Evolutionary conservation across 1,140 invertebrate genomes (phyloP).

Genomic region (Drosophila neocordata): DNA sequence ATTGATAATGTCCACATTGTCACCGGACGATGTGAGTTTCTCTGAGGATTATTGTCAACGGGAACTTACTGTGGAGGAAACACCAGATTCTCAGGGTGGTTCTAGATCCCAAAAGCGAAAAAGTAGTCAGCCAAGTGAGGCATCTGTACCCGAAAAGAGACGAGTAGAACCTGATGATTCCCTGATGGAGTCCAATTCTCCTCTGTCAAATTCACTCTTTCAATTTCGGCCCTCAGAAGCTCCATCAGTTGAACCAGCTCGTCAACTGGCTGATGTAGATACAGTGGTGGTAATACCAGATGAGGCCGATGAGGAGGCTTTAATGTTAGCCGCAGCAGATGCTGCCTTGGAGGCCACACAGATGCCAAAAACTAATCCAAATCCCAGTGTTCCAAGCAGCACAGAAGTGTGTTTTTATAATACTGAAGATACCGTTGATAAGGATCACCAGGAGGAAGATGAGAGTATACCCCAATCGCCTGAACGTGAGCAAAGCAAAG

Average conservation of each 20-base stretch:
- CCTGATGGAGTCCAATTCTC: conserved; percentile 24
- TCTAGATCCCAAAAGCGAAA: conserved; percentile 47
- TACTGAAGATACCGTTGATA: conserved; percentile 38
- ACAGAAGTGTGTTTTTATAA: conserved; percentile 58
- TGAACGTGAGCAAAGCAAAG: conserved; percentile 51
- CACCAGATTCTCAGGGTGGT: not conserved
- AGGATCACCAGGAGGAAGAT: conserved; percentile 34
- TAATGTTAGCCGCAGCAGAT: conserved; percentile 62
- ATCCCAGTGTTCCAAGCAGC: conserved; percentile 21
- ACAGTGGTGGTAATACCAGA: conserved; percentile 50
- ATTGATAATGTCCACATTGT: conserved; percentile 89
- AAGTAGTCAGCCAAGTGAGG: conserved; percentile 32
- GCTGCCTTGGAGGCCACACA: conserved; percentile 47
- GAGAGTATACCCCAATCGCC: conserved; percentile 72
- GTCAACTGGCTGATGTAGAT: conserved; percentile 59
- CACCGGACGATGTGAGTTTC: conserved; percentile 70
- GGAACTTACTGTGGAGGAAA: conserved; percentile 41
- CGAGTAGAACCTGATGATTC: conserved; percentile 31
- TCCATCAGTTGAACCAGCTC: conserved; percentile 48
- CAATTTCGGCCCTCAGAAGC: conserved; percentile 50
- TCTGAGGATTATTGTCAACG: conserved; percentile 67
- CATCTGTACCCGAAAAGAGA: conserved; percentile 44
- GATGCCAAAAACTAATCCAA: not conserved
- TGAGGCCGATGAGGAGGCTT: conserved; percentile 62
- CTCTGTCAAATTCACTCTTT: conserved; percentile 29